Evolutionary conservation across 1,140 invertebrate species (phyloP).

Genomic region (Cotesia glomerata): DNA sequence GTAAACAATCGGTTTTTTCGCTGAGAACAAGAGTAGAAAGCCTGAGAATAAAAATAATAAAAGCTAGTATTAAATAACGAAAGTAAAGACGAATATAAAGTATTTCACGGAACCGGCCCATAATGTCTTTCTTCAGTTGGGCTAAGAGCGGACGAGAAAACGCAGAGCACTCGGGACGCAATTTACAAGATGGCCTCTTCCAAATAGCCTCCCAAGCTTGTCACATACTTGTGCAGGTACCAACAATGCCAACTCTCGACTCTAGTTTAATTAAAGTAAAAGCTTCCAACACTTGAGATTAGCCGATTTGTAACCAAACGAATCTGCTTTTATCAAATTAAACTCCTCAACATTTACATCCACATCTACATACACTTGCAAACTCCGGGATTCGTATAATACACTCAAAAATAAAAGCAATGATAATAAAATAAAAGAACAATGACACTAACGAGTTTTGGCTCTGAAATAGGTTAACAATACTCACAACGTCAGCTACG

Average conservation of each 20-base stretch:
- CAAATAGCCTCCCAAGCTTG: conserved; percentile 77
- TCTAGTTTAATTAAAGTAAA: conserved; percentile 28
- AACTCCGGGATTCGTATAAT: too few relatives aligned
- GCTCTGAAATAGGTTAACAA: conserved; percentile 66
- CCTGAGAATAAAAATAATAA: background rate
- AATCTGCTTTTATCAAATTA: too few relatives aligned
- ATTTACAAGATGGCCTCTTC: conserved; percentile 73
- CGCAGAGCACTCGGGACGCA: conserved; percentile 55
- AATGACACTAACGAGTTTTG: too few relatives aligned
- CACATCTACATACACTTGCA: background rate
- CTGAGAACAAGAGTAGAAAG: background rate
- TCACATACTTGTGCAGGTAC: conserved; percentile 71
- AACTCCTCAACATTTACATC: background rate
- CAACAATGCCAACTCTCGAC: background rate
- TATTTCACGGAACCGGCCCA: background rate
- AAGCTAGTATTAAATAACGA: background rate
- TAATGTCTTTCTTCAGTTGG: conserved; percentile 56
- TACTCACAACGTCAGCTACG: conserved; percentile 74
- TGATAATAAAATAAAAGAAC: background rate
- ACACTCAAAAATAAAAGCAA: background rate
- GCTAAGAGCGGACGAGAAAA: conserved; percentile 39
- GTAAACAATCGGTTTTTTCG: background rate
- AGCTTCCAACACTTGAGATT: conserved; percentile 22
- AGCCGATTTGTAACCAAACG: background rate
- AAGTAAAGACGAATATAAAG: conserved; percentile 2